A percentile compares a stretch with the other conserved stretches of the same genome.
phyloP scores from a whole-genome alignment of 2,888 invertebrate species.

The Dynastes maya region DNA sequence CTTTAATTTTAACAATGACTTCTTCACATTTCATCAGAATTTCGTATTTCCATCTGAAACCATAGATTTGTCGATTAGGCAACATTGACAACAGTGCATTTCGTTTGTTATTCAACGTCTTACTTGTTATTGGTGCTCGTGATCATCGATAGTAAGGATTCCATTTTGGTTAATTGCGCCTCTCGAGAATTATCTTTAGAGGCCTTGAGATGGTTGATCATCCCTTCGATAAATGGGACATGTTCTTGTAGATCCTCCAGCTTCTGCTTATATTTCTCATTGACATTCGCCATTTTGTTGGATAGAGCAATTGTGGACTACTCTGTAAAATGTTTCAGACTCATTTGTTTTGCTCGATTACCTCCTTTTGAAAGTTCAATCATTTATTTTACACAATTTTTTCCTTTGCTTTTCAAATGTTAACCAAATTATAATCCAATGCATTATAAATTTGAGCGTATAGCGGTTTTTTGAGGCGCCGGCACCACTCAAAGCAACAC shows the following conservation, averaged over 20 bases:
- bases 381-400: too few species aligned
- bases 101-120: conserved; percentile 57
- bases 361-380: too few species aligned
- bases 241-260: conserved; percentile 80
- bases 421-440: too few species aligned
- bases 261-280: conserved; percentile 75
- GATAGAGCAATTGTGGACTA: not conserved
- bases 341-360: too few species aligned
- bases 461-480: too few species aligned
- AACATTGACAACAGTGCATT: not conserved
- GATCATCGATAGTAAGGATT: conserved; percentile 76
- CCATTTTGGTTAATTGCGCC: conserved; percentile 77
- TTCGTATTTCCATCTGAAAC: conserved; percentile 78
- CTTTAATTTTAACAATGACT: conserved; percentile 78
- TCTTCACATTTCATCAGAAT: conserved; percentile 80
- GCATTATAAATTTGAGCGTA: too few species aligned
- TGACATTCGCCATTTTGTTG: conserved; percentile 62
- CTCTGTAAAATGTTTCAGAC: too few species aligned
- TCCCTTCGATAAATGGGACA: conserved; percentile 81
- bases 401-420: too few species aligned
- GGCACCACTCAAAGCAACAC: too few species aligned
- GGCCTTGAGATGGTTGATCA: conserved; percentile 78
- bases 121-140: conserved; percentile 78
- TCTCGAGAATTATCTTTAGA: conserved; percentile 72
- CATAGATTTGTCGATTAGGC: not conserved